These are phyloP conservation scores for Salticus scenicus DNA, from an alignment of 2,888 invertebrate species.

Conservation along the genomic window DNA sequence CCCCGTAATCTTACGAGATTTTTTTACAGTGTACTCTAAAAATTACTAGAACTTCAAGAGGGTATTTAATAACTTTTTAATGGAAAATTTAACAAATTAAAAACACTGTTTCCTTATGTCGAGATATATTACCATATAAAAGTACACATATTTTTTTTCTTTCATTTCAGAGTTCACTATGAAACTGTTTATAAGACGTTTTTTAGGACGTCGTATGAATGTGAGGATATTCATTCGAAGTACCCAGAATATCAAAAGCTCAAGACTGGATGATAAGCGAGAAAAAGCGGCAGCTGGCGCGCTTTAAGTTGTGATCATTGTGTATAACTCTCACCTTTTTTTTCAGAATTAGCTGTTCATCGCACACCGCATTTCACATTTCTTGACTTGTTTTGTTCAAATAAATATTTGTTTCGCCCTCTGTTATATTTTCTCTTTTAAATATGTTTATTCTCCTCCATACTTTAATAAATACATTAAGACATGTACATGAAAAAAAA, in stretches of 20 bases:
- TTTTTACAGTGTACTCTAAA: no score
- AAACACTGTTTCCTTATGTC: no score
- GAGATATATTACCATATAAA: no score
- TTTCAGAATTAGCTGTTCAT: constrained; percentile 64
- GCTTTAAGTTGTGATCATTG: constrained; percentile 43
- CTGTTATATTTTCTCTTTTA: neutral
- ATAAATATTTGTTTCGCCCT: constrained; percentile 54
- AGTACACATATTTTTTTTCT: no score
- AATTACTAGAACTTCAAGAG: no score
- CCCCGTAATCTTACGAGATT: no score
- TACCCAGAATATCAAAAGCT: constrained; percentile 57
- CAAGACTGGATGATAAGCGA: constrained; percentile 25
- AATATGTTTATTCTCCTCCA: neutral
- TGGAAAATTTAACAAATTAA: no score
- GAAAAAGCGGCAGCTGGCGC: neutral
- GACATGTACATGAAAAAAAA: no score
- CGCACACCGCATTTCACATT: constrained; percentile 57
- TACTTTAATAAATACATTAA: neutral
- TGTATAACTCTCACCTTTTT: constrained; percentile 40
- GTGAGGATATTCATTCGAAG: constrained; percentile 35
- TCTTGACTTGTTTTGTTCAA: constrained; percentile 44
- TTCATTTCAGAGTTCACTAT: constrained; percentile 46
- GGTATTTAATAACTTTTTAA: no score
- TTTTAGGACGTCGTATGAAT: constrained; percentile 53
- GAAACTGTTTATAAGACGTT: constrained; percentile 64